These are phyloP conservation scores for Syngnathus rostellatus DNA, from an alignment of 2,797 vertebrate species.

Conservation along the genomic window DNA sequence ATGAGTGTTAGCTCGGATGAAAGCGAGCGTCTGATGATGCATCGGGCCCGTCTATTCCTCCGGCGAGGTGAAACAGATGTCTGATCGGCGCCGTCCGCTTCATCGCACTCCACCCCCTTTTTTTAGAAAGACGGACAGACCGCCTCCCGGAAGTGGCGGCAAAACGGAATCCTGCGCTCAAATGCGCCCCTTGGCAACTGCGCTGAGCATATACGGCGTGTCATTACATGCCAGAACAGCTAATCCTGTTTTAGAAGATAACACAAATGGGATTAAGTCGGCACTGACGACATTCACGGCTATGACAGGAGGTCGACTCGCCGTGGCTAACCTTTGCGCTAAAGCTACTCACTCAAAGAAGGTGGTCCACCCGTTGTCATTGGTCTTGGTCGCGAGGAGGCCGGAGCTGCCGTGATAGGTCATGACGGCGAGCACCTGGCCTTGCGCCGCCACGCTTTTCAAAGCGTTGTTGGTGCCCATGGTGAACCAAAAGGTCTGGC, in stretches of 20 bases:
- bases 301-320: slow-evolving; percentile 4
- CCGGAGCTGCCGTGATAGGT: slow-evolving; percentile 94
- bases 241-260: slow-evolving; percentile 61
- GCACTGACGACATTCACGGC: slow-evolving; percentile 29
- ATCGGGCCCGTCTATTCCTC: slow-evolving; percentile 53
- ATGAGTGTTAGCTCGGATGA: slow-evolving; percentile 54
- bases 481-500: slow-evolving; percentile 97
- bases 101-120: slow-evolving; percentile 31
- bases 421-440: slow-evolving; percentile 89
- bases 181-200: slow-evolving; percentile 18
- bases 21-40: slow-evolving; percentile 51
- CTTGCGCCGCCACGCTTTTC: slow-evolving; percentile 85
- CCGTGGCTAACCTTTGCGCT: no score
- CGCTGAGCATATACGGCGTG: slow-evolving; percentile 31
- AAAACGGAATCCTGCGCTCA: slow-evolving; percentile 28
- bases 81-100: slow-evolving; percentile 53
- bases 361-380: slow-evolving; percentile 95
- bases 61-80: slow-evolving; percentile 56
- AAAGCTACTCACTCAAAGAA: slow-evolving; percentile 91
- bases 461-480: slow-evolving; percentile 92
- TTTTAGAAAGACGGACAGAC: slow-evolving; percentile 28
- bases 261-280: slow-evolving; percentile 57
- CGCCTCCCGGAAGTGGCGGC: slow-evolving; percentile 30
- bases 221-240: slow-evolving; percentile 27
- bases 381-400: slow-evolving; percentile 91